Evolutionary conservation across 2,113 vertebrate species (phyloP).

Genomic region (Siniperca chuatsi): DNA sequence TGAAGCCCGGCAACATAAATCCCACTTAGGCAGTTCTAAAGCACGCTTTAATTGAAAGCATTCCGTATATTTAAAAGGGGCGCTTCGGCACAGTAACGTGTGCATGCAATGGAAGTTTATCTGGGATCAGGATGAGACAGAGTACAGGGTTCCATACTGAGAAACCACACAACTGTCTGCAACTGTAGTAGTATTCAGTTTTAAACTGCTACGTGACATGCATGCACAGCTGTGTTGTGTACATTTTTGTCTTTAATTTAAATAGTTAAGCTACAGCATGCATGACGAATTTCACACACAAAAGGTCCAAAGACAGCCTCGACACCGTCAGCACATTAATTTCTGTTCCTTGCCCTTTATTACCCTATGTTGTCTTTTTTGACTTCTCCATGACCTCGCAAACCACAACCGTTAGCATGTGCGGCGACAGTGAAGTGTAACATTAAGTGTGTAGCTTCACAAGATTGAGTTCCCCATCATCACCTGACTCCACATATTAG

Average conservation of each 20-base stretch:
- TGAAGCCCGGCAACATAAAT: conserved; percentile 60
- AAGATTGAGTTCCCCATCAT: conserved; percentile 55
- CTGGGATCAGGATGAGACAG: conserved; percentile 16
- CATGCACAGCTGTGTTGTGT: neutral
- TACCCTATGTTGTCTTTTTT: neutral
- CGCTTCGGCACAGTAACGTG: neutral
- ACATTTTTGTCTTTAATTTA: neutral
- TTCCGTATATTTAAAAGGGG: conserved; percentile 56
- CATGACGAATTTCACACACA: neutral
- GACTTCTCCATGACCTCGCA: conserved; percentile 37
- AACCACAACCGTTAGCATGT: neutral
- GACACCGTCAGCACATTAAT: neutral
- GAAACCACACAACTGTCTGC: neutral
- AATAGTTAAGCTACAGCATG: neutral
- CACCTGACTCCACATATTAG: conserved; percentile 70
- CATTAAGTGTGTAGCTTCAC: conserved; percentile 41
- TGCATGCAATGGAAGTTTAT: conserved; percentile 14
- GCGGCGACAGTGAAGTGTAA: neutral
- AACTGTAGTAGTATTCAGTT: neutral
- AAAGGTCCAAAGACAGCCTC: neutral
- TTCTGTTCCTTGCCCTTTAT: neutral
- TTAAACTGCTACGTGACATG: neutral
- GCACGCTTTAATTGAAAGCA: conserved; percentile 69
- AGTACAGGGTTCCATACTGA: neutral
- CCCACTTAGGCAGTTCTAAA: conserved; percentile 55